Conservation (phyloP, 1,140 invertebrate genomes). For the Muscidifurax raptorellus region DNA sequence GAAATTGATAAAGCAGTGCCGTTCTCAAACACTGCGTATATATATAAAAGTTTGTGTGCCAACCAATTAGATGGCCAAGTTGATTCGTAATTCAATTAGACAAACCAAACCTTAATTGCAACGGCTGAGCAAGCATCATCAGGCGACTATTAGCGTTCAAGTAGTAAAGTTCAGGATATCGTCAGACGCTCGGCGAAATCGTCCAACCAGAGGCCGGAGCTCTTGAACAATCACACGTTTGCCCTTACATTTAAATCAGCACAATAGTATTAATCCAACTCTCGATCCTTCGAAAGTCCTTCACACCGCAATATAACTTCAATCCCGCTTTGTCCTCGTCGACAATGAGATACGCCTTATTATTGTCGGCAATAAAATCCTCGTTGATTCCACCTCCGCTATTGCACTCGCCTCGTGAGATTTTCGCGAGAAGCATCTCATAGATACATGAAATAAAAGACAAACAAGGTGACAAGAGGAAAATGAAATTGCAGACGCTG, state of each 20-base stretch:
- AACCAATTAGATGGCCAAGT: background rate
- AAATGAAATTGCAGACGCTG: conserved; percentile 79
- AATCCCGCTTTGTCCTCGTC: background rate
- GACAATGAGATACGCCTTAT: too few relatives aligned
- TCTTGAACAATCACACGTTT: too few relatives aligned
- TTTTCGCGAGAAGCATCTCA: conserved; percentile 18
- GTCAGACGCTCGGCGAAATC: background rate
- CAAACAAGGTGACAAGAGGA: background rate
- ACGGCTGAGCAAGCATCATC: background rate
- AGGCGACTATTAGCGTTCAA: background rate
- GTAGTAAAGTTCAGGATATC: background rate
- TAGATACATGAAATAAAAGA: background rate
- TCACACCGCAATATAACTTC: background rate
- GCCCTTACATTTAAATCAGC: background rate
- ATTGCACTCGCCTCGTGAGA: conserved; percentile 13
- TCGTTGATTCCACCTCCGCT: background rate
- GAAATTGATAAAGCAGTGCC: too few relatives aligned
- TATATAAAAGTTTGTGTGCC: too few relatives aligned
- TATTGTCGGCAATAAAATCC: background rate
- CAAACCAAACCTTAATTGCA: background rate
- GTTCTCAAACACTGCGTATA: too few relatives aligned
- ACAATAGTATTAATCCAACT: too few relatives aligned
- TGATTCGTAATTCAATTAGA: background rate
- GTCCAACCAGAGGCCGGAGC: background rate
- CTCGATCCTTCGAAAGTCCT: background rate